Conservation (phyloP, 64 coral and sea anemone genomes). For the Hydrozoanthus tunicans region DNA sequence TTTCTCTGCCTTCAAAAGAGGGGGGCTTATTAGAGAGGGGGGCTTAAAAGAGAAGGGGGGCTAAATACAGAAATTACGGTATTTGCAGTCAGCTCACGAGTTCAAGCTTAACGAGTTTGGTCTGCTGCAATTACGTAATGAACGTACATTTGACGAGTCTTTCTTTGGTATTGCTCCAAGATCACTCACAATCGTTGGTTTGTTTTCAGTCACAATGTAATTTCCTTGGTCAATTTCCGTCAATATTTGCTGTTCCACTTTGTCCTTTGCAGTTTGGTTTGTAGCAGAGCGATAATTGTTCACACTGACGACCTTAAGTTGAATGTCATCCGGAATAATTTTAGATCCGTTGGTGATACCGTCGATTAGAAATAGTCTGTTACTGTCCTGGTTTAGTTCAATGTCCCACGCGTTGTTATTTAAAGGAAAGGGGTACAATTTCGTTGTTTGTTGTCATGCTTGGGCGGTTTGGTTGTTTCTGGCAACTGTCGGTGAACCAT, state of each 20-base stretch:
- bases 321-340: background rate
- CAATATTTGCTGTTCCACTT: slow-evolving; percentile 26
- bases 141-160: too few species aligned
- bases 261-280: background rate
- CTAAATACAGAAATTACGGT: too few species aligned
- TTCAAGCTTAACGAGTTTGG: too few species aligned
- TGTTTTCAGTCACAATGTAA: background rate
- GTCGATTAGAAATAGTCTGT: slow-evolving; percentile 7
- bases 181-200: background rate
- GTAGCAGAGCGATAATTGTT: slow-evolving; percentile 42
- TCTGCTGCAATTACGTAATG: too few species aligned
- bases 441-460: background rate
- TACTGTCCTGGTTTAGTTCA: background rate
- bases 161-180: too few species aligned
- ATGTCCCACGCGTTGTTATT: background rate
- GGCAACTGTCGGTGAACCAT: background rate
- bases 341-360: slow-evolving; percentile 14
- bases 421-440: background rate
- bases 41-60: too few species aligned
- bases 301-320: background rate
- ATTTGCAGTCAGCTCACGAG: too few species aligned
- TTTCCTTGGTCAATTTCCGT: background rate
- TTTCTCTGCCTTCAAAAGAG: too few species aligned
- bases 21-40: too few species aligned
- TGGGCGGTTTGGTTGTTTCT: background rate